Conservation (phyloP, 2,113 vertebrate genomes). For the Siniperca chuatsi region DNA sequence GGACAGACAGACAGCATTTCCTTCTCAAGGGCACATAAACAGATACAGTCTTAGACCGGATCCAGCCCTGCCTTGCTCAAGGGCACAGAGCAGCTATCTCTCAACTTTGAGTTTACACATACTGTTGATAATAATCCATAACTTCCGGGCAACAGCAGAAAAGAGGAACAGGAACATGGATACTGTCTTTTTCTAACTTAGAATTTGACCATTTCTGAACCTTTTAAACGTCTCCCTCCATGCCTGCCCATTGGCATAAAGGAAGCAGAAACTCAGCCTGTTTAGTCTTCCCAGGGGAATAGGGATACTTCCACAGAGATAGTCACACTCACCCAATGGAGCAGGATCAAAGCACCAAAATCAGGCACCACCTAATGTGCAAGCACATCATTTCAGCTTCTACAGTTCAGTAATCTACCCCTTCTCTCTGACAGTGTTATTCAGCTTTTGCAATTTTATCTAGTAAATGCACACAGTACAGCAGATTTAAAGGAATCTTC, state of each 20-base stretch:
- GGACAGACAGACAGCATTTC: slow-evolving; percentile 58
- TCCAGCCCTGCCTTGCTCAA: slow-evolving; percentile 46
- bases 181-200: background rate
- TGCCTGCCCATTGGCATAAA: slow-evolving; percentile 19
- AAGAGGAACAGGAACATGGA: slow-evolving; percentile 1
- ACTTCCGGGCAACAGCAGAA: background rate
- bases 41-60: slow-evolving; percentile 44
- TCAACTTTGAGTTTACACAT: slow-evolving; percentile 34
- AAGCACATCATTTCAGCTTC: slow-evolving; percentile 31
- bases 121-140: slow-evolving; percentile 32
- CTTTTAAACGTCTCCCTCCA: background rate
- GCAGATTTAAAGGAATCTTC: background rate
- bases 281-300: slow-evolving; percentile 25
- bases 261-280: slow-evolving; percentile 19
- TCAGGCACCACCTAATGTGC: slow-evolving; percentile 28
- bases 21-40: slow-evolving; percentile 60
- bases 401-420: background rate
- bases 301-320: slow-evolving; percentile 26
- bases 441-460: background rate
- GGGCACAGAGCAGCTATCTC: slow-evolving; percentile 29
- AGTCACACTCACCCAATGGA: slow-evolving; percentile 29
- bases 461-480: background rate
- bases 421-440: slow-evolving; percentile 27
- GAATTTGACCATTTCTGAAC: background rate
- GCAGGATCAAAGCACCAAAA: slow-evolving; percentile 35